These are phyloP conservation scores for Taenioides sp. DNA, from an alignment of 2,797 vertebrate species.

Conservation along the genomic window DNA sequence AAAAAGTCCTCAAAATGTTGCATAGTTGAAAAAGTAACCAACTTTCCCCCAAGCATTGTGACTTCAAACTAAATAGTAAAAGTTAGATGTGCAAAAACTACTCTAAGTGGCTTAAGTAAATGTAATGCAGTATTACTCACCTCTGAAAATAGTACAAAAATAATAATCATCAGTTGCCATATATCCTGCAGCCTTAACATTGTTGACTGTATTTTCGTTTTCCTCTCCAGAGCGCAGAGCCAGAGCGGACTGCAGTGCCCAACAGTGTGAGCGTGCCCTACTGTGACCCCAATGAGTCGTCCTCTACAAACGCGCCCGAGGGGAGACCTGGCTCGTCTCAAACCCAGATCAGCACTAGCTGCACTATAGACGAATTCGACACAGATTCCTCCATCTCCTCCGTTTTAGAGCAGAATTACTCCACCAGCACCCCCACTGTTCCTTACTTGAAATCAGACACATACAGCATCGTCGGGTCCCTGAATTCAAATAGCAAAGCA, in stretches of 20 bases:
- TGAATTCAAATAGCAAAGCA: slow-evolving; percentile 56
- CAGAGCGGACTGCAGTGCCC: slow-evolving; percentile 30
- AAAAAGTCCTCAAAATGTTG: too few relatives aligned
- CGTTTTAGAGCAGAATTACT: slow-evolving; percentile 46
- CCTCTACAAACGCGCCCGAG: slow-evolving; percentile 58
- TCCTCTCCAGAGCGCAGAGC: slow-evolving; percentile 38
- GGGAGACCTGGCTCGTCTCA: slow-evolving; percentile 54
- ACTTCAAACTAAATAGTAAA: too few relatives aligned
- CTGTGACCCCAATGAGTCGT: slow-evolving; percentile 50
- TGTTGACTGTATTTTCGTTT: not conserved
- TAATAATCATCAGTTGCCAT: not conserved
- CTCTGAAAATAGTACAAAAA: not conserved
- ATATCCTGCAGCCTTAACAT: not conserved
- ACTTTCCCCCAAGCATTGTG: too few relatives aligned
- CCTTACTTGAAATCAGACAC: slow-evolving; percentile 59
- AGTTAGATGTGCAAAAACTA: too few relatives aligned
- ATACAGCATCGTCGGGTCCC: slow-evolving; percentile 75
- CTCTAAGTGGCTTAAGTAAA: too few relatives aligned
- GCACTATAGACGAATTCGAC: slow-evolving; percentile 63
- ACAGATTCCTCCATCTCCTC: slow-evolving; percentile 67
- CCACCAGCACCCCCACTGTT: slow-evolving; percentile 29
- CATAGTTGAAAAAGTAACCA: too few relatives aligned
- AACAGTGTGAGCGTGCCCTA: slow-evolving; percentile 34
- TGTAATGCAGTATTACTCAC: too few relatives aligned
- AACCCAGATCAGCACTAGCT: slow-evolving; percentile 68